Base-by-base conservation (phyloP, 2,113 vertebrate genomes). In the Pimephales promelas region DNA sequence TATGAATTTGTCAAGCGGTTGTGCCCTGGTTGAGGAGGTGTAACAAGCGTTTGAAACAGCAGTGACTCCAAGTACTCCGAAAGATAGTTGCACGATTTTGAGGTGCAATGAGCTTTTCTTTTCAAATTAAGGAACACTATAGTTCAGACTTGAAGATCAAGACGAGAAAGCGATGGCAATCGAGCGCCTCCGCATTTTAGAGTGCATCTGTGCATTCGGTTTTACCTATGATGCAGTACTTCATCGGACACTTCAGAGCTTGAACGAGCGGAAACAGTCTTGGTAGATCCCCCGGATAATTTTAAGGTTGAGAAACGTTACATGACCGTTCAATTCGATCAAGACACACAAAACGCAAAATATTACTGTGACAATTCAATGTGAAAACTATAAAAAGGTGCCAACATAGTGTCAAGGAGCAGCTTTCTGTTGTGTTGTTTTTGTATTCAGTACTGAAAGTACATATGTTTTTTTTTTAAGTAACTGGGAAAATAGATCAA, bases 401-500 rank as follows among this genome's bases (percentile, higher is more conserved):
- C 88, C 87, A 77, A 82, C 73, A 75, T 82, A 77, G 87, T 82
- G 83, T 64, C 47, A 87, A 56, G 36, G 82, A 86, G 87, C 75
- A 76, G 78, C 85, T 85, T 88, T 78, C 59, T 88, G 86, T 83
- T 86, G 57, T 26, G 26, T 86, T 84, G 88, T 85, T 87, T 86
- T 84, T 87, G 84, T 86, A 92, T 88, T 83, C 80, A 86, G 86
- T 89, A 89, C 87, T 78, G 45, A 74, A 87, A 83, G 73, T 86
- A 84, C 81, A 86, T 83, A 79, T 43, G 47, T 84, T 87, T 89
- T 36, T 83, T 86, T 86, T 87, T 82, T 86, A 88, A 88, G 85
- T 70, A 68, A 91, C 86, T 86, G 90, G 91, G 88, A 82, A 86
- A 89, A 56, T 86, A 92, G 86, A 90, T 91, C 82, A 89, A 94